Evolutionary conservation across 2,888 invertebrate species (phyloP).

Genomic region (Nephrocerus scutellatus): DNA sequence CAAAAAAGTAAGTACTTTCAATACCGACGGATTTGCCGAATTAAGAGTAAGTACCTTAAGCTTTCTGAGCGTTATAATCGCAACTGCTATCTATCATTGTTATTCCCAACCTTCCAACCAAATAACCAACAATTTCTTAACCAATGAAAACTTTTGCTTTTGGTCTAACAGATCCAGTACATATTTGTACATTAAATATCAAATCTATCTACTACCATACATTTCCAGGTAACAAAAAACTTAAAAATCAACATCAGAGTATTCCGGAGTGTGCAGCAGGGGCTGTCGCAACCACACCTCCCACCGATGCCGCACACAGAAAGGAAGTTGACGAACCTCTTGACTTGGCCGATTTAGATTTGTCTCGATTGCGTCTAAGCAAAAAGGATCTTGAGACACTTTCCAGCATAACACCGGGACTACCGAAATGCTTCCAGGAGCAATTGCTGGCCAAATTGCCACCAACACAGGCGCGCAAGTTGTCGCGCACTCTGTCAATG

Average conservation of each 20-base stretch:
- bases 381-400: slow-evolving; percentile 64
- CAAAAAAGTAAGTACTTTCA: too few relatives aligned
- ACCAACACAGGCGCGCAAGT: slow-evolving; percentile 59
- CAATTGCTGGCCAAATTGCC: slow-evolving; percentile 64
- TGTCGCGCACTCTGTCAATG: slow-evolving; percentile 57
- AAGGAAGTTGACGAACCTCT: slow-evolving; percentile 35
- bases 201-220: slow-evolving; percentile 16
- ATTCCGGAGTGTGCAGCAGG: slow-evolving; percentile 9
- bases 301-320: slow-evolving; percentile 4
- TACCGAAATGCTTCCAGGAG: slow-evolving; percentile 64
- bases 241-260: slow-evolving; percentile 19
- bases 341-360: slow-evolving; percentile 59
- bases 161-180: slow-evolving; percentile 2
- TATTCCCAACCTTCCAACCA: too few relatives aligned
- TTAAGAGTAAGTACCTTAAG: too few relatives aligned
- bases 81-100: too few relatives aligned
- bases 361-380: slow-evolving; percentile 61
- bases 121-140: too few relatives aligned
- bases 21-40: too few relatives aligned
- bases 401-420: slow-evolving; percentile 62
- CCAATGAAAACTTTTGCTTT: slow-evolving; percentile 30
- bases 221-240: slow-evolving; percentile 24
- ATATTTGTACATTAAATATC: not conserved
- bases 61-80: too few relatives aligned
- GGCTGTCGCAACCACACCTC: not conserved